Conservation (phyloP, 2,113 vertebrate species). For the Lota lota region DNA sequence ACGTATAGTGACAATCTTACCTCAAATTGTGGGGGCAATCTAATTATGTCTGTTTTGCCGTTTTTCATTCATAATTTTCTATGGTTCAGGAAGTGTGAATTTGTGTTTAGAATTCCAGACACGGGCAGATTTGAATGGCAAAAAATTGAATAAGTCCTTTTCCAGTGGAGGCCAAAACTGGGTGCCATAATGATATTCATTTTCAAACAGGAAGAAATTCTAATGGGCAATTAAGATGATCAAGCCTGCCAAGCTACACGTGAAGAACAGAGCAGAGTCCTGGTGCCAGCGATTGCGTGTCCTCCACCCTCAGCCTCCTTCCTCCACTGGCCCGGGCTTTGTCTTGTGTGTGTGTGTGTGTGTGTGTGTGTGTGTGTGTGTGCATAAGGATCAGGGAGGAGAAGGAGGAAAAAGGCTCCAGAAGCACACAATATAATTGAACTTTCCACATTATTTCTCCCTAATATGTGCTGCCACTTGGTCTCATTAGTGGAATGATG, state of each 20-base stretch:
- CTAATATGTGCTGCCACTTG: constrained; percentile 83
- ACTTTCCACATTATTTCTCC: constrained; percentile 84
- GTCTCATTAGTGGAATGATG: constrained; percentile 95
- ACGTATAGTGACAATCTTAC: constrained; percentile 49
- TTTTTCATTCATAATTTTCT: constrained; percentile 65
- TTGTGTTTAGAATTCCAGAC: constrained; percentile 69
- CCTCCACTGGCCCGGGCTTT: constrained; percentile 65
- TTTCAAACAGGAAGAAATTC: constrained; percentile 81
- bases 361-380: too few species aligned
- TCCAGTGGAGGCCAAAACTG: constrained; percentile 65
- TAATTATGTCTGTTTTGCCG: constrained; percentile 56
- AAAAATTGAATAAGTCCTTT: constrained; percentile 66
- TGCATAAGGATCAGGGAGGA: constrained; percentile 66
- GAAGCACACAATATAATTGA: constrained; percentile 85
- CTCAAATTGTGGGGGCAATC: constrained; percentile 43
- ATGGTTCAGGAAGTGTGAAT: constrained; percentile 62
- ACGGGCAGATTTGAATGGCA: constrained; percentile 62
- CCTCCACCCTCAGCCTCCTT: constrained; percentile 61
- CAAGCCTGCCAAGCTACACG: constrained; percentile 80
- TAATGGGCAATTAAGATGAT: constrained; percentile 85
- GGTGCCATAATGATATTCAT: constrained; percentile 79
- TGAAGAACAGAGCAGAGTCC: constrained; percentile 71
- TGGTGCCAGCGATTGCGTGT: constrained; percentile 73
- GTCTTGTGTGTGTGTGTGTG: constrained; percentile 59
- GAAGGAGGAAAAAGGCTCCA: constrained; percentile 67